phyloP scores from a whole-genome alignment of 2,113 vertebrate genomes.

The Sisor rabdophorus region DNA sequence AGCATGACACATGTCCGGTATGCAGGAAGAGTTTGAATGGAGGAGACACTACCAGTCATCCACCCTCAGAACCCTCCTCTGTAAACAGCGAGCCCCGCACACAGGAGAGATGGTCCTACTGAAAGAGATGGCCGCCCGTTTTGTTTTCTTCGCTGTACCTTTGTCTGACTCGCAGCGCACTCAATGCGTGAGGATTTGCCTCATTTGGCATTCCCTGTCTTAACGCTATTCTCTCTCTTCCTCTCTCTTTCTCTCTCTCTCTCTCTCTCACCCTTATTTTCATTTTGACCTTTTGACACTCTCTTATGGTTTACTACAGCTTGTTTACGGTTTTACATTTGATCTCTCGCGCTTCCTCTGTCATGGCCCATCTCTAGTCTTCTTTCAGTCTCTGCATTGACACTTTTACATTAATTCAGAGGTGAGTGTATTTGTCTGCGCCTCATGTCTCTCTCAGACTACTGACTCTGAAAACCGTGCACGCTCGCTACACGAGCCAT shows the following conservation, averaged over 20 bases:
- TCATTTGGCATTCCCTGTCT: constrained; percentile 48
- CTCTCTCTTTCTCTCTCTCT: neutral
- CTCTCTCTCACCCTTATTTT: too few species aligned
- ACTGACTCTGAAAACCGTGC: constrained; percentile 1
- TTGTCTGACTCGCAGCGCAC: constrained; percentile 42
- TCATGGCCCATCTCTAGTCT: neutral
- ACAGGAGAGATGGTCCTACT: constrained; percentile 93
- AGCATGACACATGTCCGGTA: constrained; percentile 97
- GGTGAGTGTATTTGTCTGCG: constrained; percentile 1
- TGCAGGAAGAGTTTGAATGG: constrained; percentile 94
- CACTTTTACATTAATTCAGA: neutral
- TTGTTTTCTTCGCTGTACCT: constrained; percentile 44
- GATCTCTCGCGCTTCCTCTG: neutral
- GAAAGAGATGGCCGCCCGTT: constrained; percentile 55
- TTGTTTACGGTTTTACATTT: constrained; percentile 40
- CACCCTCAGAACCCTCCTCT: constrained; percentile 66
- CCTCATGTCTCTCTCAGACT: constrained; percentile 1
- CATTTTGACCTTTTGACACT: constrained; percentile 37
- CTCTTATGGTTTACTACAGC: constrained; percentile 35
- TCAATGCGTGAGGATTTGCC: neutral
- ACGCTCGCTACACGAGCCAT: constrained; percentile 13
- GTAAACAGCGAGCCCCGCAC: constrained; percentile 77
- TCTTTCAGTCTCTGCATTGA: constrained; percentile 2
- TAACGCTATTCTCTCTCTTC: constrained; percentile 49
- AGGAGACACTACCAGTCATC: constrained; percentile 81